Base-by-base conservation (phyloP, 2,113 vertebrate species). In the Sinocyclocheilus maitianheensis region DNA sequence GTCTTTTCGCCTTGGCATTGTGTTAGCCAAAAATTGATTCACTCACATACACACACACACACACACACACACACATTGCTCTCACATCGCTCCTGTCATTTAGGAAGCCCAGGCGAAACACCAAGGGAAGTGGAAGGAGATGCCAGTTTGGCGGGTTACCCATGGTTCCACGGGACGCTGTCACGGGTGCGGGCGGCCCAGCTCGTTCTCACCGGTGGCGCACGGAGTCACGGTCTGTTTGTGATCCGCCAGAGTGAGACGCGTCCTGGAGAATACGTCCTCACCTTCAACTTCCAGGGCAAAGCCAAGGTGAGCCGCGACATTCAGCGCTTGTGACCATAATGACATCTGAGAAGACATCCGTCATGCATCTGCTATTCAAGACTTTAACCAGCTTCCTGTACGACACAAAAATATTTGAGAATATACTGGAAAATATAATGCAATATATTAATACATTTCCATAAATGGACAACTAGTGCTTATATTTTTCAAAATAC, bases 221-320 rank as follows among this genome's bases (percentile, higher is more conserved):
- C 95, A 30, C 95, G 96, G 65, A 99, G 95, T 88, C 98, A 99
- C 0, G 98, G 98, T 0, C 90, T 99, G 71, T 99, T 99, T 5
- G 97, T 99, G 92, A 98, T 99, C 87, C 97, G 98, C 37, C 98
- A 99, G 92, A 99, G 98, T 0, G 97, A 99, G 92, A 99, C 98
- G 0, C 94, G 98, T 55, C 98, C 97, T 0, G 97, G 97, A 20
- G 98, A 99, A 88, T 99, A 98, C 0, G 98, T 99, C 72, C 96
- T 99, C 87, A 99, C 98, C 89, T 99, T 99, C 92, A 99, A 99
- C 94, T 99, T 99, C 94, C 97, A 99, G 93, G 98, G 98, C 58
- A 99, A 99, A 92, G 98, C 98, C 2, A 99, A 99, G 97, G 98
- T 96, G 93, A 93, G 43, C 3, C 74, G 5, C 1, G 16, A 18